Conservation (phyloP, 2,888 invertebrate species). For the Mycalesis mineus region DNA sequence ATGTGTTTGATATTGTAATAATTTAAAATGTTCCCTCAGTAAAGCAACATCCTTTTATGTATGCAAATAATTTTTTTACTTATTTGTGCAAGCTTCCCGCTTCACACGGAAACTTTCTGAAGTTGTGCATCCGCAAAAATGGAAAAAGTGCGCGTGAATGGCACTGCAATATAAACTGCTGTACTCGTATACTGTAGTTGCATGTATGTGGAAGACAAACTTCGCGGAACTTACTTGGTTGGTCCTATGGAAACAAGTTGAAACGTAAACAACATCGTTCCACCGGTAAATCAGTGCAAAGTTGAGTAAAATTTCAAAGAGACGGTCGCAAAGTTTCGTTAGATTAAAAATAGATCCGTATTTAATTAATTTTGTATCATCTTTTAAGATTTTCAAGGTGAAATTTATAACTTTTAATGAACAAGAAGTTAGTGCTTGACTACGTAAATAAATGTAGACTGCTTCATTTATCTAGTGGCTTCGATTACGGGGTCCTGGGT, state of each 20-base stretch:
- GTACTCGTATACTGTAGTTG: neutral
- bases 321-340: neutral
- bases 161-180: neutral
- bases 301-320: neutral
- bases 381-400: no score
- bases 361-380: no score
- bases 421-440: no score
- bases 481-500: no score
- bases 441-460: no score
- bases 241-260: neutral
- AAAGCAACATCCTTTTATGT: neutral
- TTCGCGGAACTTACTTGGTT: neutral
- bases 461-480: no score
- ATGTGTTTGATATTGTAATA: no score
- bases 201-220: neutral
- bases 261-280: neutral
- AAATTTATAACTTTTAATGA: no score
- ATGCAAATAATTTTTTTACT: neutral
- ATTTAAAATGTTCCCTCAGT: no score
- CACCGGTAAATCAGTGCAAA: neutral
- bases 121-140: neutral
- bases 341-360: no score
- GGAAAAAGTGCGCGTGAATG: neutral
- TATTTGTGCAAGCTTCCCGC: neutral
- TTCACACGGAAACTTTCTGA: neutral